These are phyloP conservation scores for Cuculus canorus DNA, from an alignment of 2,797 vertebrate genomes.

Conservation along the genomic window DNA sequence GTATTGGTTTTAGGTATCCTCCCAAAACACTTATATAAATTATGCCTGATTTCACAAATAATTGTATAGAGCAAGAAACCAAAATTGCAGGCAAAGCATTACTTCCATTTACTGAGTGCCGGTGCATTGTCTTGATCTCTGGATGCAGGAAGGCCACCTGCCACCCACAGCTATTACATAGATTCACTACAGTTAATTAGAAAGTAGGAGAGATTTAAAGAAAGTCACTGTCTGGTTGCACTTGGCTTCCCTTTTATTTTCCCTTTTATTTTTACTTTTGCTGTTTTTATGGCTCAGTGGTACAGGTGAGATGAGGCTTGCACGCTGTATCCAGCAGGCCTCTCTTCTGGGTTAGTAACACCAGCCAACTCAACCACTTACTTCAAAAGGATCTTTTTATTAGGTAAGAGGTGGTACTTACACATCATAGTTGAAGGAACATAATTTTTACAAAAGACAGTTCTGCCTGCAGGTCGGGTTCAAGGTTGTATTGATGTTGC, in stretches of 20 bases:
- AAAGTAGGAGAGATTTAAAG: not conserved
- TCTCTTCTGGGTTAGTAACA: slow-evolving; percentile 15
- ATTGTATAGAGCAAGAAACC: not conserved
- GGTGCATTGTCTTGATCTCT: fast-evolving
- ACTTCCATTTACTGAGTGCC: not conserved
- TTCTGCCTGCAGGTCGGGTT: not conserved
- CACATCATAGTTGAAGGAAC: not conserved
- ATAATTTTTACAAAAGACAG: not conserved
- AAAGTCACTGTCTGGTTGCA: slow-evolving; percentile 35
- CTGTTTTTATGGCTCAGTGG: slow-evolving; percentile 36
- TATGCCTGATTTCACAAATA: not conserved
- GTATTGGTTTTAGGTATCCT: not conserved
- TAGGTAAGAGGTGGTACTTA: slow-evolving; percentile 38
- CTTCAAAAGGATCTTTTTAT: slow-evolving; percentile 38
- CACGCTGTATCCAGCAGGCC: not conserved
- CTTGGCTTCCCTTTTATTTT: slow-evolving; percentile 17
- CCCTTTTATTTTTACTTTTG: not conserved
- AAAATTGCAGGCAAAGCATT: not conserved
- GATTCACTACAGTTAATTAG: not conserved
- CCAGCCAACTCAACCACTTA: not conserved
- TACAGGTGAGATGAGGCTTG: not conserved
- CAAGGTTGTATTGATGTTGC: not conserved
- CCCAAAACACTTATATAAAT: not conserved
- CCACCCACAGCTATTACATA: fast-evolving
- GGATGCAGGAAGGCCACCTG: not conserved